Base-by-base conservation (phyloP, 2,888 invertebrate genomes). In the Hypselothyrea guttata region DNA sequence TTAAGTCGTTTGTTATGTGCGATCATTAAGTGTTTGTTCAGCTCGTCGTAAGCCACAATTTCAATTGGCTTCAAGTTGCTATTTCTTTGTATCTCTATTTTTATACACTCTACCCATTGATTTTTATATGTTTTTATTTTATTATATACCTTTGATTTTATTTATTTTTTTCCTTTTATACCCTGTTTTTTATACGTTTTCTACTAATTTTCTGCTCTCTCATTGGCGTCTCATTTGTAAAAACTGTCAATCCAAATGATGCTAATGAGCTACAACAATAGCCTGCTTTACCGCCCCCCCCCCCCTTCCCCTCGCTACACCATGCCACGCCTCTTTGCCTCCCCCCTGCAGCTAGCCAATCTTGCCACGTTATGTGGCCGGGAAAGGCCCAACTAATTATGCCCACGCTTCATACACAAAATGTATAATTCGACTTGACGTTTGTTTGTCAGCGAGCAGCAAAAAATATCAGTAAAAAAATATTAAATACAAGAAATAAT, bases 1-100 rank as follows among this genome's bases (percentile, higher is more conserved):
- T 62, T 51, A 35, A 34, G 46, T 58, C 46, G 40, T 51, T 70
- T 47, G 12, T 52, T 62, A 41, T 57, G 37, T 16, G 49, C 15
- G 56, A 38, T 35, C 65, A 61, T 74, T 59, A 65, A 58, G 71
- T 61, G 58, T 54, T 58, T 68, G 56, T 16, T n/a, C 55, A 27
- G 58, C 7, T 18, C 8, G 30, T n/a, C 34, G 12, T 7, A 1
- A 57, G 57, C 42, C 18, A 16, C 47, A 37, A 48, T 68, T 68
- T 40, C 51, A 62, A 62, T 57, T 67, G 56, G 46, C 22, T 28
- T 45, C 28, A 16, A 31, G 4, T 41, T 30, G 13, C 16, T 35
- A 31, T 31, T 12, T 31, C 22, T 34, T 41, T 35, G 31, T 7
- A 30, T 33, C 27, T 7, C 7, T 41, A 5, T 28, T 9, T 40